These are phyloP conservation scores for Polietes domitor DNA, from an alignment of 2,888 invertebrate genomes.

Conservation along the genomic window DNA sequence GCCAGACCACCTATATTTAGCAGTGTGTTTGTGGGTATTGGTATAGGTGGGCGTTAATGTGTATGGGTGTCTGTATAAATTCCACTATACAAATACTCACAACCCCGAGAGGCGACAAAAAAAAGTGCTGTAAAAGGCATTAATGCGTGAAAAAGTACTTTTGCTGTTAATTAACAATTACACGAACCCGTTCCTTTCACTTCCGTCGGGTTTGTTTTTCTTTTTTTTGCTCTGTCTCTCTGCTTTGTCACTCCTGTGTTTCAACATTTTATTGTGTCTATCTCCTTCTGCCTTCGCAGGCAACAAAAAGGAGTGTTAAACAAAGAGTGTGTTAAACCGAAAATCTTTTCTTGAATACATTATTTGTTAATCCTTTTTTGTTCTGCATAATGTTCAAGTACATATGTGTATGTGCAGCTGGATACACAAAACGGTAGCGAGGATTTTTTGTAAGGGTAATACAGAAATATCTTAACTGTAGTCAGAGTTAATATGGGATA, in stretches of 20 bases:
- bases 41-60: neutral
- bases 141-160: conserved; percentile 38
- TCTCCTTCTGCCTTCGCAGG: neutral
- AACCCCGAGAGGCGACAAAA: neutral
- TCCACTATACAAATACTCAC: neutral
- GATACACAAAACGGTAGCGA: too few relatives aligned
- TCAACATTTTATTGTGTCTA: neutral
- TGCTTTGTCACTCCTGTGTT: neutral
- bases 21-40: neutral
- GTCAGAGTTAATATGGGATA: too few relatives aligned
- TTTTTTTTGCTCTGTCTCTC: neutral
- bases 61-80: neutral
- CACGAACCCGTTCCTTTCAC: conserved; percentile 43
- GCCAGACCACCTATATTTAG: neutral
- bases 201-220: neutral
- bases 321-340: neutral
- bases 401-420: too few relatives aligned
- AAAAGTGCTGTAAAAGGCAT: conserved; percentile 5
- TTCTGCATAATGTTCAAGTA: neutral
- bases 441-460: too few relatives aligned
- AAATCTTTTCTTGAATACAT: neutral
- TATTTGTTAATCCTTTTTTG: neutral
- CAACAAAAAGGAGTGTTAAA: neutral
- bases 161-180: conserved; percentile 62
- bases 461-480: too few relatives aligned